phyloP scores from a whole-genome alignment of 2,888 invertebrate genomes.

The Eristalis intricaria region DNA sequence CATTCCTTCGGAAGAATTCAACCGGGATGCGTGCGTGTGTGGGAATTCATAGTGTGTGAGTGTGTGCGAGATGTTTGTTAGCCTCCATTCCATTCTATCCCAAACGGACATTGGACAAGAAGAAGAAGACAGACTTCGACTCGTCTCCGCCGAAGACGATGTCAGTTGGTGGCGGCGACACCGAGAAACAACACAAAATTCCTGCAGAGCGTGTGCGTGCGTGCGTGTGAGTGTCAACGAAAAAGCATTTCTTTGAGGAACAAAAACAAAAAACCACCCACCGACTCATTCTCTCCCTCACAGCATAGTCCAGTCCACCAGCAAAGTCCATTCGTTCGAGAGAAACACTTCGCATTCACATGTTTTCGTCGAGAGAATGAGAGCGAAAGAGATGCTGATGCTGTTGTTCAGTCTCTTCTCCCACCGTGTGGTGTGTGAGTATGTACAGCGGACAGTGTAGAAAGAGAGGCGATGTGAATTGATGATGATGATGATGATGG shows the following conservation, averaged over 20 bases:
- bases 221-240: not conserved
- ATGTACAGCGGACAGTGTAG: too few species aligned
- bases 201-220: not conserved
- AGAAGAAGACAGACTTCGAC: conserved; percentile 7
- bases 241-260: not conserved
- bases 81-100: conserved; percentile 51
- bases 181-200: not conserved
- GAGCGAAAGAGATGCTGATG: not conserved
- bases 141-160: not conserved
- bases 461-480: conserved; percentile 13
- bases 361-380: not conserved
- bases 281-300: not conserved
- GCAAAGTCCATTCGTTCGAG: not conserved
- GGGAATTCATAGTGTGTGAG: not conserved
- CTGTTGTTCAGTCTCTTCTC: not conserved
- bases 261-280: not conserved
- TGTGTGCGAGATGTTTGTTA: conserved; percentile 4
- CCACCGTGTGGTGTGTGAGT: too few species aligned
- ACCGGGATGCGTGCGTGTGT: not conserved
- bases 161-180: not conserved
- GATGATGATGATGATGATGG: conserved; percentile 29
- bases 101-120: conserved; percentile 47
- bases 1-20: conserved; percentile 48
- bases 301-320: not conserved
- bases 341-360: not conserved